phyloP scores from a whole-genome alignment of 2,113 vertebrate species.

The Mobula birostris region DNA sequence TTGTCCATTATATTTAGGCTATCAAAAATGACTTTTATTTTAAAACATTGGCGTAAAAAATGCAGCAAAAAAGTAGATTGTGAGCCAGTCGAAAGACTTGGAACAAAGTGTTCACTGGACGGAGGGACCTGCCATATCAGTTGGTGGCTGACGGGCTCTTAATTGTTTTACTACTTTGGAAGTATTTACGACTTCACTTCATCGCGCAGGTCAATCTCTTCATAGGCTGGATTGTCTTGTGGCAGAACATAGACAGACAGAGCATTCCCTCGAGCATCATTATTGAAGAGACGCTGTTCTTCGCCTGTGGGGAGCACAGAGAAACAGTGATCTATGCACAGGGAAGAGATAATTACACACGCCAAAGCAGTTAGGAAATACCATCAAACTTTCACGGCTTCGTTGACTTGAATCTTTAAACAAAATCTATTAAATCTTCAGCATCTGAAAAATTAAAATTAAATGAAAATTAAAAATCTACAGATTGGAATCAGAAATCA shows the following conservation, averaged over 20 bases:
- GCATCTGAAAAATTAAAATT: too few species aligned
- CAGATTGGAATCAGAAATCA: too few species aligned
- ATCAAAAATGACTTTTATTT: conserved; percentile 10
- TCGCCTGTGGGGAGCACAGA: conserved; percentile 49
- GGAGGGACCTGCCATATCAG: conserved; percentile 14
- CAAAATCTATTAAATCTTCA: too few species aligned
- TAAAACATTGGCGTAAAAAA: conserved; percentile 26
- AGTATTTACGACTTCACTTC: conserved; percentile 52
- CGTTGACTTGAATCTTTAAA: background rate
- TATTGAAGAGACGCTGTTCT: conserved; percentile 53
- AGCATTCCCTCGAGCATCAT: conserved; percentile 47
- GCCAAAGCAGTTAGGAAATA: background rate
- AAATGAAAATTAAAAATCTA: too few species aligned
- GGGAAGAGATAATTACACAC: background rate
- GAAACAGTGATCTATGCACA: conserved; percentile 38
- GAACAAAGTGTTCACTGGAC: conserved; percentile 13
- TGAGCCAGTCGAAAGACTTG: conserved; percentile 31
- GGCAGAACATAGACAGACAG: conserved; percentile 52
- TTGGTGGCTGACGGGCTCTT: conserved; percentile 48
- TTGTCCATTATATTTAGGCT: conserved; percentile 1
- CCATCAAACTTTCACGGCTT: background rate
- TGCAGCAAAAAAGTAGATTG: conserved; percentile 20
- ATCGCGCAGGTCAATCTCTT: conserved; percentile 47
- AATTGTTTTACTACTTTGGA: conserved; percentile 45
- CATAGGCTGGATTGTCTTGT: conserved; percentile 77